Evolutionary conservation across 2,888 invertebrate species (phyloP).

Genomic region (Himalopsyche japonica): DNA sequence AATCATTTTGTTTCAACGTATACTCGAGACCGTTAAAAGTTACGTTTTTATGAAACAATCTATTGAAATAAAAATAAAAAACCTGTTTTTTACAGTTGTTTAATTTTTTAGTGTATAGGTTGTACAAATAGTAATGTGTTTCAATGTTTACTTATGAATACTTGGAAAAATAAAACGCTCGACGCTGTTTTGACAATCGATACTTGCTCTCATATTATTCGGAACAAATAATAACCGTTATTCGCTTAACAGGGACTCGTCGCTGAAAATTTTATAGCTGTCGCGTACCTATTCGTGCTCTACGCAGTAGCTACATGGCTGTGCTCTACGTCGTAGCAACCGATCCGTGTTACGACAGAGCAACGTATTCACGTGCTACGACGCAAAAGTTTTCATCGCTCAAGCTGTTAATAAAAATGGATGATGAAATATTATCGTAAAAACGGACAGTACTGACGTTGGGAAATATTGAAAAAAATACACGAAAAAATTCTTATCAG

Average conservation of each 20-base stretch:
- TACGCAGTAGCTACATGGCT: neutral
- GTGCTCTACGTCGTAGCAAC: neutral
- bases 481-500: neutral
- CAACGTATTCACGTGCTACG: neutral
- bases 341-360: neutral
- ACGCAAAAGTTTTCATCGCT: neutral
- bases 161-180: neutral
- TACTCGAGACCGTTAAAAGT: too few species aligned
- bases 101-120: neutral
- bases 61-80: neutral
- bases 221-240: neutral
- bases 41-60: neutral
- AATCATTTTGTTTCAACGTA: too few species aligned
- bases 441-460: neutral
- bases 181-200: neutral
- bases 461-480: neutral
- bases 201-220: neutral
- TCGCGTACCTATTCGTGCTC: neutral
- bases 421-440: neutral
- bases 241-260: neutral
- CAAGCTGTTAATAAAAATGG: neutral
- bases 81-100: neutral
- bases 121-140: neutral
- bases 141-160: neutral
- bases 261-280: neutral